Evolutionary conservation across 1,140 invertebrate species (phyloP).

Genomic region (Papilio glaucus): DNA sequence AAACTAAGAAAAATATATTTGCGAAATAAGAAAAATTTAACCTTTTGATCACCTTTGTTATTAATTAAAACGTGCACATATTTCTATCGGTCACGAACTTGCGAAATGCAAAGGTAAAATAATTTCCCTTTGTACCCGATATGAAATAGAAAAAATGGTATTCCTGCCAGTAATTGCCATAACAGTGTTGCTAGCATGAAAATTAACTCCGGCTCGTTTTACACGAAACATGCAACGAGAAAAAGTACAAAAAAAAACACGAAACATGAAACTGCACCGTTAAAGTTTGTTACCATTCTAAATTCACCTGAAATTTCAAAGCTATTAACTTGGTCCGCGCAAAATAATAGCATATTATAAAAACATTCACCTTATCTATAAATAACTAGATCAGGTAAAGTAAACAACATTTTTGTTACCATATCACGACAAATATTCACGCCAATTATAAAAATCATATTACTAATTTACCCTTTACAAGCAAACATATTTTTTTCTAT

Average conservation of each 20-base stretch:
- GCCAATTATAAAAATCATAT: too few species aligned
- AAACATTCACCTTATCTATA: too few species aligned
- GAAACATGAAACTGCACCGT: background rate
- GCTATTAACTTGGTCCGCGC: background rate
- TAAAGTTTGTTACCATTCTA: slow-evolving; percentile 1
- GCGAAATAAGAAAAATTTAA: too few species aligned
- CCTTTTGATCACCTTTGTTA: slow-evolving; percentile 7
- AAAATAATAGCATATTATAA: background rate
- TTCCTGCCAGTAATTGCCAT: slow-evolving; percentile 10
- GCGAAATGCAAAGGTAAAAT: slow-evolving; percentile 7
- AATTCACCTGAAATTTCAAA: slow-evolving; percentile 5
- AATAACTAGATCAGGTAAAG: too few species aligned
- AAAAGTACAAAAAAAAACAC: background rate
- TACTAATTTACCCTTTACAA: too few species aligned
- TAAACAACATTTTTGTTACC: too few species aligned
- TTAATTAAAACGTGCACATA: background rate
- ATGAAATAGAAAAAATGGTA: background rate
- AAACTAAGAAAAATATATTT: too few species aligned
- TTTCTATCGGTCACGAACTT: background rate
- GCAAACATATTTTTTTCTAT: too few species aligned
- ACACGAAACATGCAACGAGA: slow-evolving; percentile 15
- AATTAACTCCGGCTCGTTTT: slow-evolving; percentile 20
- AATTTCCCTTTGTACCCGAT: background rate
- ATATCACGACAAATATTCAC: too few species aligned
- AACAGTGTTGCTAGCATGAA: slow-evolving; percentile 17